These are phyloP conservation scores for Dipodomys stephensi DNA, from an alignment of 2,113 vertebrate genomes.

Conservation along the genomic window DNA sequence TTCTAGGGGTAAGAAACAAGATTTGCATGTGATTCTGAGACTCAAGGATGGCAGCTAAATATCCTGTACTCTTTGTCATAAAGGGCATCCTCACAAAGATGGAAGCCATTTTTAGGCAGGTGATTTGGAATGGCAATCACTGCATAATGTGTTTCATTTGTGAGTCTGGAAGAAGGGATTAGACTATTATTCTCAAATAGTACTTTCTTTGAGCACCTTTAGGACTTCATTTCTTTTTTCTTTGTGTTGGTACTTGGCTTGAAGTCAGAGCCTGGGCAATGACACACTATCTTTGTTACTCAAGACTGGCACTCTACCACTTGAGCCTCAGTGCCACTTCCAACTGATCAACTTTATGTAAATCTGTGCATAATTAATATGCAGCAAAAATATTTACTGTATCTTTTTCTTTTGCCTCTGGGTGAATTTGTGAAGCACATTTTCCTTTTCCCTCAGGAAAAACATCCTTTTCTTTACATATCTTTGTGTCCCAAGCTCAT, in stretches of 20 bases:
- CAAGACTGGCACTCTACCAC: too few relatives aligned
- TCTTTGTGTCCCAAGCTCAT: conserved; percentile 20
- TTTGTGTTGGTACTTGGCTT: too few relatives aligned
- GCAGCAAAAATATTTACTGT: conserved; percentile 30
- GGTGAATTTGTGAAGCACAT: conserved; percentile 40
- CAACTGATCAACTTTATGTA: not conserved
- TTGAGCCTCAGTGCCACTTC: too few relatives aligned
- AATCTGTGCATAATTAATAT: conserved; percentile 30
- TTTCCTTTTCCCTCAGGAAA: conserved; percentile 34
- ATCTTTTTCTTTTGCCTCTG: conserved; percentile 32
- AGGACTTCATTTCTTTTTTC: not conserved
- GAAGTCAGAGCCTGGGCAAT: too few relatives aligned
- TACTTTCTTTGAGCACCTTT: conserved; percentile 5
- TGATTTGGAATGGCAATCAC: not conserved
- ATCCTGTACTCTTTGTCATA: not conserved
- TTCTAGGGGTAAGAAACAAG: not conserved
- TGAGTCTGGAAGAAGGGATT: conserved; percentile 1
- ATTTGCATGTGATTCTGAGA: not conserved
- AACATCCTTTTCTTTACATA: conserved; percentile 23
- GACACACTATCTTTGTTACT: too few relatives aligned
- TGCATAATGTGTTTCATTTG: conserved; percentile 29
- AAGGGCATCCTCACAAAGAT: not conserved
- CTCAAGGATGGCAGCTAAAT: not conserved
- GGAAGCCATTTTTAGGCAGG: conserved; percentile 30
- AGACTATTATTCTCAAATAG: not conserved